Evolutionary conservation across 2,888 invertebrate species (phyloP).

Genomic region (Tenthredo amoena): DNA sequence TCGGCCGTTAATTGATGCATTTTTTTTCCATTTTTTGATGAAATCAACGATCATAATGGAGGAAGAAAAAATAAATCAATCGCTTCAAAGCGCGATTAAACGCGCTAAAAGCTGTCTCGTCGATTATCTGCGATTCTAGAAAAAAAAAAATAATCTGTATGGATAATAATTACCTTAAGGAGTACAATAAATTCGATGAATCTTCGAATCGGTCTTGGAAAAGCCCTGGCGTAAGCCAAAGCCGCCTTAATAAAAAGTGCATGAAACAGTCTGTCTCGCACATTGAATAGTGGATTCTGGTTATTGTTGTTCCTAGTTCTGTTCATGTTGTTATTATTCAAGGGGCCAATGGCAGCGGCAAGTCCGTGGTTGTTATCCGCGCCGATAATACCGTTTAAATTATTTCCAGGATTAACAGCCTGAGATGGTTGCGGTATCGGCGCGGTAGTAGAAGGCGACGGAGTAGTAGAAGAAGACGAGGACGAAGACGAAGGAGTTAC

Average conservation of each 20-base stretch:
- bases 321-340: constrained; percentile 71
- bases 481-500: constrained; percentile 32
- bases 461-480: neutral
- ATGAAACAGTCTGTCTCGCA: constrained; percentile 95
- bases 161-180: constrained; percentile 82
- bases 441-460: constrained; percentile 3
- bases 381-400: constrained; percentile 20
- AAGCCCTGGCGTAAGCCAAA: constrained; percentile 93
- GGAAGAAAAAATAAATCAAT: neutral
- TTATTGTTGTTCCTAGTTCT: constrained; percentile 76
- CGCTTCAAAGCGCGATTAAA: neutral
- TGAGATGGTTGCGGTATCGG: constrained; percentile 15
- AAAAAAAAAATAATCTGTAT: neutral
- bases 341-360: constrained; percentile 66
- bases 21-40: neutral
- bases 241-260: constrained; percentile 96
- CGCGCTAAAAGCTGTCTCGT: neutral
- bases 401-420: constrained; percentile 21
- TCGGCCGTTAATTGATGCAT: too few species aligned
- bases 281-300: constrained; percentile 90
- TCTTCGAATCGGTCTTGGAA: constrained; percentile 90
- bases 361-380: constrained; percentile 68
- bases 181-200: constrained; percentile 91
- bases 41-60: neutral
- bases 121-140: neutral